Conservation (phyloP, 1,140 invertebrate species). For the Neodiprion pinetum region DNA sequence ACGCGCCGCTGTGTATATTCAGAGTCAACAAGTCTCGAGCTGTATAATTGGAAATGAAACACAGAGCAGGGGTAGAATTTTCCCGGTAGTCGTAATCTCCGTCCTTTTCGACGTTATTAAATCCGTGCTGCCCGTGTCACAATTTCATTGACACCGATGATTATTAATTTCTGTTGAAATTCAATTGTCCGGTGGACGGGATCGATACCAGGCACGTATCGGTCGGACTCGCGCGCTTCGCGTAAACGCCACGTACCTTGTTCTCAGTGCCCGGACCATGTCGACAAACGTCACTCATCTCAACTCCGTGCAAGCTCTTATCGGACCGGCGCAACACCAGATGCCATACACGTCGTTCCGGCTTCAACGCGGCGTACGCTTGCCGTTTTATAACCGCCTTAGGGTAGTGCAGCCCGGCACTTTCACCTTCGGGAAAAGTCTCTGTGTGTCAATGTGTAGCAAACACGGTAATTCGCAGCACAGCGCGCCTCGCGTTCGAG, state of each 20-base stretch:
- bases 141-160: neutral
- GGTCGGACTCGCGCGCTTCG: too few relatives aligned
- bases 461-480: too few relatives aligned
- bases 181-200: neutral
- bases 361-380: too few relatives aligned
- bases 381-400: too few relatives aligned
- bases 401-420: too few relatives aligned
- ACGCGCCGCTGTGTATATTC: too few relatives aligned
- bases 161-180: slow-evolving; percentile 3
- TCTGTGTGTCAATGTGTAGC: too few relatives aligned
- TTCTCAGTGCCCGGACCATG: neutral
- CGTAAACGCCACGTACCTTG: neutral
- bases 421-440: too few relatives aligned
- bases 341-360: neutral
- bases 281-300: neutral
- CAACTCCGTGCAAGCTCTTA: neutral
- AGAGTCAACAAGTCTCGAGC: too few relatives aligned
- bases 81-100: neutral
- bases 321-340: neutral
- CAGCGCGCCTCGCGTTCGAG: too few relatives aligned
- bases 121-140: neutral
- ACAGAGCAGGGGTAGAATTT: neutral
- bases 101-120: neutral
- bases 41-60: neutral
- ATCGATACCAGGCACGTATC: neutral